Conservation (phyloP, 1,140 invertebrate species). For the Drosophila kikkawai region DNA sequence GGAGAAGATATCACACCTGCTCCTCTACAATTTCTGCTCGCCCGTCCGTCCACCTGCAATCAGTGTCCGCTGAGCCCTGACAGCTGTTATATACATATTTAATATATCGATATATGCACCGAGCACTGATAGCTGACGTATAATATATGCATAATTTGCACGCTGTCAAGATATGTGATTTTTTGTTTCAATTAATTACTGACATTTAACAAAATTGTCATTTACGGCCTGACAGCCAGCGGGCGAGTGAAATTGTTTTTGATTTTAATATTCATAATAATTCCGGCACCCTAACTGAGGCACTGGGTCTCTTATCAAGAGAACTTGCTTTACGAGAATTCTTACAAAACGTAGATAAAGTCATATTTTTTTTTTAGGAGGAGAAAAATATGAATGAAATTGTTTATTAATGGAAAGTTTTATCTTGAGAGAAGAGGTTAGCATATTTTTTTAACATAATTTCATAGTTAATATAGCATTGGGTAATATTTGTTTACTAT, state of each 20-base stretch:
- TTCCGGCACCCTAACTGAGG: slow-evolving; percentile 32
- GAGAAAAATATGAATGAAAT: slow-evolving; percentile 7
- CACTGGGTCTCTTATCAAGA: not conserved
- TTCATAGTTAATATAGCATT: too few species aligned
- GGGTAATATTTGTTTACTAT: too few species aligned
- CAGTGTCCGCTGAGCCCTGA: slow-evolving; percentile 30
- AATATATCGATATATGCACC: slow-evolving; percentile 15
- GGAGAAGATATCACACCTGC: slow-evolving; percentile 10
- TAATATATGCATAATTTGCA: slow-evolving; percentile 30
- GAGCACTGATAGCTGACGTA: slow-evolving; percentile 12
- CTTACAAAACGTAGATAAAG: not conserved
- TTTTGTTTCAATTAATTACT: slow-evolving; percentile 74
- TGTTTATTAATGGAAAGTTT: not conserved
- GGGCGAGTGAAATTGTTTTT: slow-evolving; percentile 44
- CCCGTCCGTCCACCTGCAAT: slow-evolving; percentile 47
- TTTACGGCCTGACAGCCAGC: slow-evolving; percentile 56
- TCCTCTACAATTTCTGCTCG: slow-evolving; percentile 30
- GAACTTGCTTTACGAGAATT: not conserved
- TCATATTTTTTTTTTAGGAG: not conserved
- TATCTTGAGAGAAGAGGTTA: not conserved
- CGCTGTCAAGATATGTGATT: slow-evolving; percentile 48
- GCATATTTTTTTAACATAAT: too few species aligned
- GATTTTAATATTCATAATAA: slow-evolving; percentile 63
- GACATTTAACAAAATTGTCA: slow-evolving; percentile 69
- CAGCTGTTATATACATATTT: slow-evolving; percentile 16